Percentiles rank a stretch among this genome's conserved stretches.
Conservation (phyloP, 1,140 invertebrate species). For the Trialeurodes vaporariorum region DNA sequence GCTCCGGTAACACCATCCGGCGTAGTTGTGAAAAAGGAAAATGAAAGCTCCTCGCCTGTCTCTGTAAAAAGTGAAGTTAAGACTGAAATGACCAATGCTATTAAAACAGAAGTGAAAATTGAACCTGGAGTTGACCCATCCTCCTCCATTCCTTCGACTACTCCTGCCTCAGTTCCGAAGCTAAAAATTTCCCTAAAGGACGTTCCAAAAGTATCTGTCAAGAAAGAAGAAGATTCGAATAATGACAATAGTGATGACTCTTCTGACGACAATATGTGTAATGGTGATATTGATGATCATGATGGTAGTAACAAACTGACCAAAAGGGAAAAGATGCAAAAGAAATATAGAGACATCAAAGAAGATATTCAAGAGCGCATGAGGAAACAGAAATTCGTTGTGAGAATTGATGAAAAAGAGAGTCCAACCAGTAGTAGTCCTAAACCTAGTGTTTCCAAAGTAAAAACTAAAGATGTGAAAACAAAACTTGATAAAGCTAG, state of each 20-base stretch:
- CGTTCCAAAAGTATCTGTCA: not conserved
- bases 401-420: not conserved
- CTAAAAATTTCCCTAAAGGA: not conserved
- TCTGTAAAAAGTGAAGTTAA: not conserved
- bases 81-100: not conserved
- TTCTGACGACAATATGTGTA: not conserved
- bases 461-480: not conserved
- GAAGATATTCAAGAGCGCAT: not conserved
- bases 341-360: not conserved
- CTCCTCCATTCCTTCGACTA: not conserved
- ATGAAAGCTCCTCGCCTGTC: not conserved
- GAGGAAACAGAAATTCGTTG: not conserved
- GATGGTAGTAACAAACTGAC: not conserved
- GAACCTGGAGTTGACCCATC: not conserved
- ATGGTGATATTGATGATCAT: not conserved
- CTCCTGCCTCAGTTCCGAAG: not conserved
- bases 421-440: not conserved
- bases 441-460: not conserved
- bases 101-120: not conserved
- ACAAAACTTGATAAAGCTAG: not conserved
- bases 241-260: not conserved
- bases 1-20: not conserved
- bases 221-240: not conserved
- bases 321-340: not conserved
- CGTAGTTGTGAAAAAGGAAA: not conserved